A percentile compares a stretch with the other conserved stretches of the same genome.
phyloP scores from a whole-genome alignment of 2,113 vertebrate species.

The Trichomycterus rosablanca region DNA sequence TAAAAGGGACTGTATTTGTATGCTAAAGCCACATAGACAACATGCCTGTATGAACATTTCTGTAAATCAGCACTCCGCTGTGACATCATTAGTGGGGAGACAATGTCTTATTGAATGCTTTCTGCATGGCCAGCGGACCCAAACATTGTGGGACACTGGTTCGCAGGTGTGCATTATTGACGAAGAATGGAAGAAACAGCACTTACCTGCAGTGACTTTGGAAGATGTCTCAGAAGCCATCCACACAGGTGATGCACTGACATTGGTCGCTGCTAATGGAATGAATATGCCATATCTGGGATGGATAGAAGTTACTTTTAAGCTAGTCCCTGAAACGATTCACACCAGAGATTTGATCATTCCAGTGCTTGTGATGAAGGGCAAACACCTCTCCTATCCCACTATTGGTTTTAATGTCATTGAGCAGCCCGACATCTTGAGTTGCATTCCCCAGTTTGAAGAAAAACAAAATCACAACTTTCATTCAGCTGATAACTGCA shows the following conservation, averaged over 20 bases:
- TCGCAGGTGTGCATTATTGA: slow-evolving; percentile 41
- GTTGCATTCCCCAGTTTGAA: background rate
- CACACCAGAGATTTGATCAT: too few species aligned
- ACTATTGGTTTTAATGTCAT: slow-evolving; percentile 46
- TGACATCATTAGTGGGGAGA: slow-evolving; percentile 34
- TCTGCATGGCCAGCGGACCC: slow-evolving; percentile 20
- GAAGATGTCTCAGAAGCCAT: slow-evolving; percentile 36
- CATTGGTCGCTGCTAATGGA: slow-evolving; percentile 34
- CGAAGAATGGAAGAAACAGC: slow-evolving; percentile 29
- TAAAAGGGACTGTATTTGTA: background rate
- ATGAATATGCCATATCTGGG: slow-evolving; percentile 20
- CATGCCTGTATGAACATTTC: too few species aligned
- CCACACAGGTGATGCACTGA: slow-evolving; percentile 17
- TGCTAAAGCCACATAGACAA: background rate
- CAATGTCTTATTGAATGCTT: slow-evolving; percentile 34
- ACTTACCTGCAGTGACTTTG: slow-evolving; percentile 20
- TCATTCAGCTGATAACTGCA: too few species aligned
- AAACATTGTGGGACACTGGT: slow-evolving; percentile 36
- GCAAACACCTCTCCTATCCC: background rate
- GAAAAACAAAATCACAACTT: background rate
- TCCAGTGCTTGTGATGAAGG: slow-evolving; percentile 37
- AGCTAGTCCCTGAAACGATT: background rate
- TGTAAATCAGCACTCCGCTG: background rate
- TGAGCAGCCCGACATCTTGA: slow-evolving; percentile 1
- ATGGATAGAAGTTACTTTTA: slow-evolving; percentile 29